These are phyloP conservation scores for Anser brachyrhynchus DNA, from an alignment of 2,113 vertebrate genomes.

Conservation along the genomic window DNA sequence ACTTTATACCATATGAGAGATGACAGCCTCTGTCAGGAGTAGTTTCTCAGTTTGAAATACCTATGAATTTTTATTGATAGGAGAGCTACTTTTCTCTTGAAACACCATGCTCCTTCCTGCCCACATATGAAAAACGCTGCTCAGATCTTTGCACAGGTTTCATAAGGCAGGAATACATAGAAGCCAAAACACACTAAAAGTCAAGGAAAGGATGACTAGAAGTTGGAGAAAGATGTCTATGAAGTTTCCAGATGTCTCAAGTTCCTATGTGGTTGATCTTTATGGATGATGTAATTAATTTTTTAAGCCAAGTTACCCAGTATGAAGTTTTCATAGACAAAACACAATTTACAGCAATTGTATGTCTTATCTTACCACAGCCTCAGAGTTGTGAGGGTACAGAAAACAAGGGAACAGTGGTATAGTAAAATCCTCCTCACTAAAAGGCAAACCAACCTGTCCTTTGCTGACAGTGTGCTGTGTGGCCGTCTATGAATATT, in stretches of 20 bases:
- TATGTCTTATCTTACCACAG: background rate
- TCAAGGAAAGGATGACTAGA: background rate
- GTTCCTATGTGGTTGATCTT: background rate
- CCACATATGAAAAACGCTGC: background rate
- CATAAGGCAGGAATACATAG: background rate
- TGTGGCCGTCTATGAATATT: slow-evolving; percentile 58
- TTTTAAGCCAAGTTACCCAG: background rate
- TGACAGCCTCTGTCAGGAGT: background rate
- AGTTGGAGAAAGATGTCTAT: background rate
- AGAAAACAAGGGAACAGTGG: background rate
- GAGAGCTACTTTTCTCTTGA: background rate
- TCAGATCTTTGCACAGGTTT: background rate
- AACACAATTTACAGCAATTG: background rate
- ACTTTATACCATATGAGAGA: background rate
- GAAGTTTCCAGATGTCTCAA: background rate
- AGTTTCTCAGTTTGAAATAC: background rate
- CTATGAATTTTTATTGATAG: background rate
- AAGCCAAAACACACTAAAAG: background rate
- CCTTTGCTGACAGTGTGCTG: slow-evolving; percentile 37
- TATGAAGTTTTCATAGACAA: background rate
- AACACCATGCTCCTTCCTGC: background rate
- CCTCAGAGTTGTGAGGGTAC: background rate
- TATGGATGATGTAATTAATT: background rate
- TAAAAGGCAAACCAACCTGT: slow-evolving; percentile 30
- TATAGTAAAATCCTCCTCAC: background rate